Evolutionary conservation across 2,113 vertebrate genomes (phyloP).

Genomic region (Petrocephalus microphthalmus): DNA sequence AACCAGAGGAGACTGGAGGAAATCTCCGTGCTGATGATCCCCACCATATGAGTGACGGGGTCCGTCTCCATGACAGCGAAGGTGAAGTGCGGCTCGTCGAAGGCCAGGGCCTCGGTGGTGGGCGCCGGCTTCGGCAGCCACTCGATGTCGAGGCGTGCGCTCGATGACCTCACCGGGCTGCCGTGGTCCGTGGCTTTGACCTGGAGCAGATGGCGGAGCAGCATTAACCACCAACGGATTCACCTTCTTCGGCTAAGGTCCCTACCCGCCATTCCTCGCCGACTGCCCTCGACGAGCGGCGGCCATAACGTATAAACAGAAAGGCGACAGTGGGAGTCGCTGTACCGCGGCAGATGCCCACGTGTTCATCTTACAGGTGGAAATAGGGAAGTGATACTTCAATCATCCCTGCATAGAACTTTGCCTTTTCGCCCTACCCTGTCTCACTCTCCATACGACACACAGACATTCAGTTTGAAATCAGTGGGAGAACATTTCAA

Average conservation of each 20-base stretch:
- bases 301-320: background rate
- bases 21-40: conserved; percentile 79
- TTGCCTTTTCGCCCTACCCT: background rate
- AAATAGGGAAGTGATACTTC: background rate
- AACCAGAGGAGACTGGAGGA: conserved; percentile 76
- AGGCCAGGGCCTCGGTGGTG: conserved; percentile 64
- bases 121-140: conserved; percentile 71
- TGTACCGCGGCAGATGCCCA: background rate
- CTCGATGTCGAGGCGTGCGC: conserved; percentile 77
- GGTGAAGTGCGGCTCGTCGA: conserved; percentile 79
- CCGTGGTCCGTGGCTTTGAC: conserved; percentile 81
- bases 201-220: conserved; percentile 48
- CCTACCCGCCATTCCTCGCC: background rate
- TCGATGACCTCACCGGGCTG: conserved; percentile 66
- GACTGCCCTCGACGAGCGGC: background rate
- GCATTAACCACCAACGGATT: background rate
- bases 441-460: background rate
- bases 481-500: no score
- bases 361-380: background rate
- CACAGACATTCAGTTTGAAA: no score
- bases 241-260: background rate
- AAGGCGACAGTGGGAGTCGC: background rate
- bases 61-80: conserved; percentile 92
- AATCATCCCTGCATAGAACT: background rate
- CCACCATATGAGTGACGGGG: conserved; percentile 87